A percentile compares a stretch with the other conserved stretches of the same genome.
Conservation (phyloP, 2,888 invertebrate species). For the Pachymerium ferrugineum region DNA sequence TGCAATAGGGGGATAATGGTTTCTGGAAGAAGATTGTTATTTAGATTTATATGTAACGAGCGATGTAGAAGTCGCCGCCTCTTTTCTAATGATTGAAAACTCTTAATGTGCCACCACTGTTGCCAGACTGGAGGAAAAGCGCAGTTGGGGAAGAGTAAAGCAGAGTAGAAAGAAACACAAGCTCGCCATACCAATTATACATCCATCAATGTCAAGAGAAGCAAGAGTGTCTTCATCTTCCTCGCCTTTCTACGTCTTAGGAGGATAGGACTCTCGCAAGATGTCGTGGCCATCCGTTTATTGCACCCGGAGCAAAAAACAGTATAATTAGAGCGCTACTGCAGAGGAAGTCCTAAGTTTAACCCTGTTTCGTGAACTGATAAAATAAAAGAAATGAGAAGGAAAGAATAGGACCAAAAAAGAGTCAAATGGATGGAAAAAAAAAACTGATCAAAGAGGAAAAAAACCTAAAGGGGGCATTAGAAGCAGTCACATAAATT, state of each 20-base stretch:
- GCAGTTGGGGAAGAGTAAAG: not conserved
- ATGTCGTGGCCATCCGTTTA: constrained; percentile 30
- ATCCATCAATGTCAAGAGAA: constrained; percentile 28
- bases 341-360: not conserved
- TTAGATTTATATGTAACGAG: constrained; percentile 25
- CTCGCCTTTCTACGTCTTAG: not conserved
- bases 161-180: not conserved
- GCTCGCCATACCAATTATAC: constrained; percentile 17
- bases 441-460: too few species aligned
- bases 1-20: constrained; percentile 14
- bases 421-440: too few species aligned
- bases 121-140: not conserved
- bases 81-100: constrained; percentile 33
- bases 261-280: constrained; percentile 28
- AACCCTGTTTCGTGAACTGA: too few species aligned
- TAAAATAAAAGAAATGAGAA: not conserved
- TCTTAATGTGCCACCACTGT: not conserved
- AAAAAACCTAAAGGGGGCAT: constrained; percentile 31
- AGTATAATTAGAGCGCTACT: constrained; percentile 30
- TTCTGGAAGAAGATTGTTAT: constrained; percentile 29
- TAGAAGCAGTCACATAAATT: constrained; percentile 29
- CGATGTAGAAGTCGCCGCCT: constrained; percentile 24
- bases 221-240: constrained; percentile 28
- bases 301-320: constrained; percentile 15
- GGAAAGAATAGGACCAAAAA: constrained; percentile 18